Base-by-base conservation (phyloP, 2,113 vertebrate genomes). In the Podiceps cristatus region DNA sequence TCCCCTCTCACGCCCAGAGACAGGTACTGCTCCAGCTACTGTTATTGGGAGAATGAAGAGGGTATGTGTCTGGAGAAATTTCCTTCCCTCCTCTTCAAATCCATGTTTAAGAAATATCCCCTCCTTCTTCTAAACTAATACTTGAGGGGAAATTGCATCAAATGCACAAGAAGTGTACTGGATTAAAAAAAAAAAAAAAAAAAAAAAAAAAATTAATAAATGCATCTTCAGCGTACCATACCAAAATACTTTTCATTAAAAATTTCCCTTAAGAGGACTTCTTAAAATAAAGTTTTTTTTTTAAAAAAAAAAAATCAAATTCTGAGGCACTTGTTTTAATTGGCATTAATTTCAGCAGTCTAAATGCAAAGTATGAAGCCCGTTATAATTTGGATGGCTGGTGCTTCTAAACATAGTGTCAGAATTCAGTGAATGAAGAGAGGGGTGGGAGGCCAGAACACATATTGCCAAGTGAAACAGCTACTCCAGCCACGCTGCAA, bases 401-500 rank as follows among this genome's bases (percentile, higher is more conserved):
- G 44, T 76, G 82, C 53, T 95, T 89, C 94, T 76, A 93, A 95
- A 96, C 17, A 86, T 73, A 91, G 93, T 52, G 55, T n/a, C 76
- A 93, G 91, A 74, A 93, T 89, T 33, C 59, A 47, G 77, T 56
- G 89, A 88, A 49, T 40, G 90, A 33, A 3, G 90, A 84, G 63
- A 19, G 60, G 62, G 85, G 64, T 49, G 88, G 52, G 60, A 64
- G 93, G 71, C 84, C 93, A 84, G 63, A 76, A 22, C 66, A 64
- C n/a, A 18, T 2, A 9, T 69, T 78, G 90, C 77, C 86, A 88
- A 67, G 53, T 1, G 28, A 84, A 88, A 91, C 59, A 73, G 87
- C 87, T 33, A 33, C 71, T 52, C 45, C 72, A 55, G 63, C 66
- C 66, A 0, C 2, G 0, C 76, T 42, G 62, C 89, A 86, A 59